Base-by-base conservation (phyloP, 2,888 invertebrate species). In the Linyphia triangularis region DNA sequence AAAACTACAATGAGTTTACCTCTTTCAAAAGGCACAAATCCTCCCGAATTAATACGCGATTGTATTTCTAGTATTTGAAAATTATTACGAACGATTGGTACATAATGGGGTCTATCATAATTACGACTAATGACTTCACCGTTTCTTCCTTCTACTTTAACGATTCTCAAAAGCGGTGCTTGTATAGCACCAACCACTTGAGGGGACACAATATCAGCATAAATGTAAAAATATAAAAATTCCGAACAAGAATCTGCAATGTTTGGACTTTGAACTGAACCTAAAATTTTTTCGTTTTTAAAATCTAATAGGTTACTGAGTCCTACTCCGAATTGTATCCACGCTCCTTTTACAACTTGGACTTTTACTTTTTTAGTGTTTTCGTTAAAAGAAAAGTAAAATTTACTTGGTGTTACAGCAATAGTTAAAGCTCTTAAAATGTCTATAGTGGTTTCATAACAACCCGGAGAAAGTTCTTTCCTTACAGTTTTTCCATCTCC, bases 21-120 rank as follows among this genome's bases (percentile, higher is more conserved):
- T 43, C 82, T 72, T 82, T 82, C 72, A 43, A 72, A 82, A 2
- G 63, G 72, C 6, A 82, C 82, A 1, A 82, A 63, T 19, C 63
- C 40, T 1, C 67, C 79, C 0, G 67, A 30, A 10, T 79, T 28
- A 0, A 82, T 26, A n/a, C 61, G 1, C 1, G 43, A 13, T n/a
- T 59, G 19, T 16, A 51, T 51, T 51, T 51, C 51, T 51, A 51
- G 5, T 5, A n/a, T 51, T n/a, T 51, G 16, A 16, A 51, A 16
- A 13, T 16, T 51, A 16, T 51, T 51, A 51, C 51, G 16, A 51
- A 16, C n/a, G 5, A 51, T 3, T 2, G 51, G 51, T 51, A 51
- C 13, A 51, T 51, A 51, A 51, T 51, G 51, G n/a, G 51, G 51
- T 16, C 51, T 51, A 10, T 51, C 51, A n/a, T 51, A 51, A 5